Percentiles rank a stretch among this genome's conserved stretches.
Conservation (phyloP, 1,140 invertebrate genomes). For the Solen grandis region DNA sequence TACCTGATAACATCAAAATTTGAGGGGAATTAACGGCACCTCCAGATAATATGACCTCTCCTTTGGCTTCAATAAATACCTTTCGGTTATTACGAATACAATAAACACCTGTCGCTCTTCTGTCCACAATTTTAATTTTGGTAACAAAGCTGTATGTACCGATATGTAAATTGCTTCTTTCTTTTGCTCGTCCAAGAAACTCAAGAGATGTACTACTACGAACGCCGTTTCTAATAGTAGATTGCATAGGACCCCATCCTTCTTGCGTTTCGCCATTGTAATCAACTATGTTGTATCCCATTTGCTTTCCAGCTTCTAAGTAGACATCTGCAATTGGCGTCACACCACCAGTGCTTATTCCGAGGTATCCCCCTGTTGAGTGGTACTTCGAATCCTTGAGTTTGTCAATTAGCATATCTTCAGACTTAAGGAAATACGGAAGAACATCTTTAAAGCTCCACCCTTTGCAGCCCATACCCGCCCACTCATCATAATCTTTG, state of each 20-base stretch:
- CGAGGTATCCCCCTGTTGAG: too few species aligned
- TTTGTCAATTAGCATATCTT: too few species aligned
- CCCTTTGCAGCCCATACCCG: too few species aligned
- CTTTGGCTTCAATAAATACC: slow-evolving; percentile 20
- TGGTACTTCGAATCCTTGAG: slow-evolving; percentile 43
- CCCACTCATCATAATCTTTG: too few species aligned
- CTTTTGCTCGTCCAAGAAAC: slow-evolving; percentile 62
- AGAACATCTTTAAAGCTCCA: slow-evolving; percentile 93
- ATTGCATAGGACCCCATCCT: too few species aligned
- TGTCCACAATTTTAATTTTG: slow-evolving; percentile 15
- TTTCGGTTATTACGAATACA: slow-evolving; percentile 16
- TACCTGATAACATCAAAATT: too few species aligned
- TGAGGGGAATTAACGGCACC: slow-evolving; percentile 93
- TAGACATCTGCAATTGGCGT: slow-evolving; percentile 39
- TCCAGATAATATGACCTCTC: slow-evolving; percentile 81
- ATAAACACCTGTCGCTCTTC: slow-evolving; percentile 8
- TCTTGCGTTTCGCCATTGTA: slow-evolving; percentile 65
- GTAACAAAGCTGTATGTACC: slow-evolving; percentile 2
- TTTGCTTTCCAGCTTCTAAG: slow-evolving; percentile 42
- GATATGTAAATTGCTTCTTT: slow-evolving; percentile 31
- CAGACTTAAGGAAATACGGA: too few species aligned
- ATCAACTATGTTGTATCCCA: slow-evolving; percentile 57
- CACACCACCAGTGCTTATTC: slow-evolving; percentile 34
- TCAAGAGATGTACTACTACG: too few species aligned
- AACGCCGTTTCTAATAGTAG: too few species aligned